Percentiles rank a stretch among this genome's conserved stretches.
These are phyloP conservation scores for Polyploca ridens DNA, from an alignment of 2,888 invertebrate species.

Conservation along the genomic window DNA sequence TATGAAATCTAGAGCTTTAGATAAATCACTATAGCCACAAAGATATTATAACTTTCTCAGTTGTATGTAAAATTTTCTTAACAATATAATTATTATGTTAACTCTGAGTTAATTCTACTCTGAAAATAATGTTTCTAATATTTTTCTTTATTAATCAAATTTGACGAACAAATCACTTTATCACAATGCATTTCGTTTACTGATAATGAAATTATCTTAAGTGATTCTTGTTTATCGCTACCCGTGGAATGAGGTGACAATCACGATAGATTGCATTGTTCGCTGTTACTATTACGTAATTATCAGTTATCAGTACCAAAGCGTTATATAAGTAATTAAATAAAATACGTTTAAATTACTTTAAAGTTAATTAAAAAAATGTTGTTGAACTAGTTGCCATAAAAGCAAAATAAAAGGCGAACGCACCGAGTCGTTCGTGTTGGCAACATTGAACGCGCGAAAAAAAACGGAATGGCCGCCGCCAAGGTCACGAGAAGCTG, in stretches of 20 bases:
- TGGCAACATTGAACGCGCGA: conserved; percentile 81
- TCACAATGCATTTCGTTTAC: conserved; percentile 17
- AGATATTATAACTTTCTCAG: too few species aligned
- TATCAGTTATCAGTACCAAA: conserved; percentile 23
- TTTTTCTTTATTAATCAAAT: too few species aligned
- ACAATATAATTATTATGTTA: too few species aligned
- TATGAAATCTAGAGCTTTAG: too few species aligned
- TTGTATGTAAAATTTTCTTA: too few species aligned
- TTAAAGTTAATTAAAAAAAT: conserved; percentile 46
- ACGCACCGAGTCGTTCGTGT: conserved; percentile 68
- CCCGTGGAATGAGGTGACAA: conserved; percentile 27
- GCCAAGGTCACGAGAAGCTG: conserved; percentile 81
- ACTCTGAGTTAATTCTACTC: too few species aligned
- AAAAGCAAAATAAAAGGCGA: conserved; percentile 65
- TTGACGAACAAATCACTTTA: too few species aligned
- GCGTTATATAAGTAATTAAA: conserved; percentile 33
- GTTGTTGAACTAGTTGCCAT: conserved; percentile 74
- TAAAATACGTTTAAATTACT: conserved; percentile 29
- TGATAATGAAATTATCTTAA: conserved; percentile 34
- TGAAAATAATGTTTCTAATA: too few species aligned
- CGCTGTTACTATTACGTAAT: conserved; percentile 28
- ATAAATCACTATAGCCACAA: too few species aligned
- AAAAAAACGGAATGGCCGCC: conserved; percentile 80
- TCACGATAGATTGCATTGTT: conserved; percentile 32
- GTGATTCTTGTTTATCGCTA: conserved; percentile 27